A percentile compares a stretch with the other conserved stretches of the same genome.
These are phyloP conservation scores for Myotis vivesi DNA, from an alignment of 2,797 vertebrate genomes.

Conservation along the genomic window DNA sequence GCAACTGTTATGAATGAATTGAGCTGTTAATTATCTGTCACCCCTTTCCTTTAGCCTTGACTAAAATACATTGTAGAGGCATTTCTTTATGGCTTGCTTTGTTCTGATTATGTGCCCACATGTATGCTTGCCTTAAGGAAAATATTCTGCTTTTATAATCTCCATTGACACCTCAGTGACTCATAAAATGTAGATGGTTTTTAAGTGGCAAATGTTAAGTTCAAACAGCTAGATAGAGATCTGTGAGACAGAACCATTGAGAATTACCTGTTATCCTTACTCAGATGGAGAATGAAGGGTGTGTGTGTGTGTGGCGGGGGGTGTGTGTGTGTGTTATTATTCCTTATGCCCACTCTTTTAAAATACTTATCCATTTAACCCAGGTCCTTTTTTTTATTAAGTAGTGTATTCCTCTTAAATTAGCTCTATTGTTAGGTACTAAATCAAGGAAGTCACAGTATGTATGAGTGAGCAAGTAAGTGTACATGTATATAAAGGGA, in stretches of 20 bases:
- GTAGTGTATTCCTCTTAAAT: constrained; percentile 1
- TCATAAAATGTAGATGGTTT: constrained; percentile 68
- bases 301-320: too few relatives aligned
- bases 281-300: constrained; percentile 27
- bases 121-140: constrained; percentile 53
- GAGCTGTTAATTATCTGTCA: background rate
- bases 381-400: constrained; percentile 22
- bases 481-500: background rate
- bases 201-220: constrained; percentile 58
- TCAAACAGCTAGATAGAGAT: constrained; percentile 57
- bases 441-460: constrained; percentile 9
- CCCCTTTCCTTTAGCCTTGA: constrained; percentile 16
- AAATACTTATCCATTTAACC: constrained; percentile 3
- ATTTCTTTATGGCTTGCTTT: constrained; percentile 55
- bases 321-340: background rate
- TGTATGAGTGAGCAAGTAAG: background rate
- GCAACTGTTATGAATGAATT: background rate
- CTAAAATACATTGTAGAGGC: background rate
- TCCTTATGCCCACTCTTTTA: background rate
- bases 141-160: constrained; percentile 57
- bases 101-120: constrained; percentile 5
- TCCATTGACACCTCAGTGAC: constrained; percentile 20
- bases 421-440: background rate
- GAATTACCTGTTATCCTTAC: constrained; percentile 10
- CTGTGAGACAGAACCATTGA: constrained; percentile 14